A percentile compares a stretch with the other conserved stretches of the same genome.
These are phyloP conservation scores for Lagopus muta DNA, from an alignment of 2,113 vertebrate species.

Conservation along the genomic window DNA sequence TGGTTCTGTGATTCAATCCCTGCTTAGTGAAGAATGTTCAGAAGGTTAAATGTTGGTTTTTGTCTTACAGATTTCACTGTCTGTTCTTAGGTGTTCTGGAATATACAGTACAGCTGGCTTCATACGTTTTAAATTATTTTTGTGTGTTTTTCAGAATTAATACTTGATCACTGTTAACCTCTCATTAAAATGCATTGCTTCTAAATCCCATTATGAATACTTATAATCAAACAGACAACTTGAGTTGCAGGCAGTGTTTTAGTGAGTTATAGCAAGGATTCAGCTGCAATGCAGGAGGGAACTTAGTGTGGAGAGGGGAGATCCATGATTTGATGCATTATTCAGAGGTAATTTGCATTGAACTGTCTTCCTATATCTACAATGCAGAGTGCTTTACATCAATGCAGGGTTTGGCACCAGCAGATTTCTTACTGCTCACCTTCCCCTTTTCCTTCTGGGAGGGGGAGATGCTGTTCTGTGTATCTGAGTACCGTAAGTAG, in stretches of 20 bases:
- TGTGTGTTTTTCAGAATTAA: background rate
- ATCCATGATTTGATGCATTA: background rate
- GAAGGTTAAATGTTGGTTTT: background rate
- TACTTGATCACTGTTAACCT: background rate
- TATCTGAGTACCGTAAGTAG: background rate
- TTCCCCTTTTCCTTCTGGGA: accelerated
- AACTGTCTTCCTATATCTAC: background rate
- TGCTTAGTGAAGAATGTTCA: background rate
- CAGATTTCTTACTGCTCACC: accelerated
- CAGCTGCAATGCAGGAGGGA: constrained; percentile 2
- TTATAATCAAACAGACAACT: background rate
- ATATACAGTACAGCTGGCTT: background rate
- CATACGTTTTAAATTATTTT: background rate
- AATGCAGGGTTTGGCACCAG: background rate
- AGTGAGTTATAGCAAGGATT: background rate
- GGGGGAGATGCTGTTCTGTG: background rate
- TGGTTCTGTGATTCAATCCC: background rate
- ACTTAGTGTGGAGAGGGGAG: background rate
- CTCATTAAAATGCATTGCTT: background rate
- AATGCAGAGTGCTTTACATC: background rate
- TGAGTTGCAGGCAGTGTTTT: background rate
- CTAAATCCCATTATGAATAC: background rate
- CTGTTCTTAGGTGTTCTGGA: background rate
- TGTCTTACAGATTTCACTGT: background rate
- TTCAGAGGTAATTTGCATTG: background rate